Base-by-base conservation (phyloP, 2,113 vertebrate genomes). In the Speoplatyrhinus poulsoni region DNA sequence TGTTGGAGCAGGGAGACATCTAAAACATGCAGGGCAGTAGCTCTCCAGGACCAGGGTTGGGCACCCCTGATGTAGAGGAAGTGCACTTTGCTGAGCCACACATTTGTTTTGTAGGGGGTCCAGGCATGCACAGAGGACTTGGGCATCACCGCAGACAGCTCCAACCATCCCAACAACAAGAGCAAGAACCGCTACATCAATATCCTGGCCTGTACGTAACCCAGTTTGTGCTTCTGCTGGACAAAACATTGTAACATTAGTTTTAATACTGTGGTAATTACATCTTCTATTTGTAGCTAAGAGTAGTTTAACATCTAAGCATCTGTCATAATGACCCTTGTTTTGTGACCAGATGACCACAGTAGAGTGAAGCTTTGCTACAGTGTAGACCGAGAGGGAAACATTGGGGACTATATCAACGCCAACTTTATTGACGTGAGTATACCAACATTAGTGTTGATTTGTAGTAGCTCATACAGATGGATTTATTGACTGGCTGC, bases 111-210 rank as follows among this genome's bases (percentile, higher is more conserved):
- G 5, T 87, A 99, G 97, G 97, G 98, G 89, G 93, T 99, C 46
- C 97, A 98, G 91, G 93, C 91, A 63, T 98, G 95, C 88, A 97
- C 96, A 49, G 92, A 93, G 85, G 95, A 97, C 81, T 89, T 97
- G 89, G 94, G 93, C 79, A 95, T 99, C 83, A 97, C 95, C 52
- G 90, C 95, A 61, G 96, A 98, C 89, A 95, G 91, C 89, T 98
- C 97, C 81, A 96, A 94, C 79, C 96, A 98, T 68, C 96, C 97
- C 0, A 95, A 97, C 81, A 98, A 99, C 90, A 98, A 98, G 84
- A 96, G 94, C 90, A 99, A 99, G 90, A 98, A 99, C 88, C 87
- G 97, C 81, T 99, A 98, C 72, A 93, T 98, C 80, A 99, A 99
- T 80, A 99, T 98, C 7, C 91, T 99, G 80, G 97, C 97, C 73